Conservation (phyloP, 2,113 vertebrate genomes). For the Tragelaphus scriptus region DNA sequence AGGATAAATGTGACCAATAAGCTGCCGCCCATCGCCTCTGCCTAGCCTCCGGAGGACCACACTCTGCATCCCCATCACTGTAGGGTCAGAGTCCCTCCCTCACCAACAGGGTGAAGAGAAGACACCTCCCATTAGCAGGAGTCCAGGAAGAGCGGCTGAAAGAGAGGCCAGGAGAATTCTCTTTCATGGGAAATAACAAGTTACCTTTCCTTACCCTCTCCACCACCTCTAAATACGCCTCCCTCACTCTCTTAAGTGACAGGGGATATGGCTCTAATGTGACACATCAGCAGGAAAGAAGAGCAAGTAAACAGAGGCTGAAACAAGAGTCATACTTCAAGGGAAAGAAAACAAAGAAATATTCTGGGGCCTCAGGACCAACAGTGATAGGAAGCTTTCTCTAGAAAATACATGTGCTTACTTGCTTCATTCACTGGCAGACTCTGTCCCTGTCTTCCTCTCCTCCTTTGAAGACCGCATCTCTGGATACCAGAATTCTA, state of each 20-base stretch:
- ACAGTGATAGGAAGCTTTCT: neutral
- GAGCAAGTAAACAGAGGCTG: neutral
- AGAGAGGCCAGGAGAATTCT: neutral
- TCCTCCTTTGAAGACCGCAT: slow-evolving; percentile 60
- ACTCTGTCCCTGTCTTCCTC: neutral
- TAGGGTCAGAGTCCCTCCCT: neutral
- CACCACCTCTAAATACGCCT: neutral
- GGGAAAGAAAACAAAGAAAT: slow-evolving; percentile 46
- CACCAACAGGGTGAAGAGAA: neutral
- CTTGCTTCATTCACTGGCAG: neutral
- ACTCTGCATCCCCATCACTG: neutral
- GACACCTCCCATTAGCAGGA: neutral
- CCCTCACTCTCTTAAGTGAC: neutral
- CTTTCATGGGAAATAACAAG: neutral
- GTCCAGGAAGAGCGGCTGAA: neutral
- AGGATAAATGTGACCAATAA: neutral
- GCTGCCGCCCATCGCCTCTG: too few relatives aligned
- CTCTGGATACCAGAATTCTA: neutral
- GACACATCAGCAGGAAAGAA: neutral
- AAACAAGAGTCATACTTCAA: neutral
- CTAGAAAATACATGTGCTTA: neutral
- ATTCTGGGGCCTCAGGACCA: neutral
- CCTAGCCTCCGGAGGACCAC: neutral
- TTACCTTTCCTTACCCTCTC: neutral
- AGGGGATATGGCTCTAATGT: neutral